phyloP scores from a whole-genome alignment of 2,797 vertebrate genomes.

The Pogonophryne albipinna region DNA sequence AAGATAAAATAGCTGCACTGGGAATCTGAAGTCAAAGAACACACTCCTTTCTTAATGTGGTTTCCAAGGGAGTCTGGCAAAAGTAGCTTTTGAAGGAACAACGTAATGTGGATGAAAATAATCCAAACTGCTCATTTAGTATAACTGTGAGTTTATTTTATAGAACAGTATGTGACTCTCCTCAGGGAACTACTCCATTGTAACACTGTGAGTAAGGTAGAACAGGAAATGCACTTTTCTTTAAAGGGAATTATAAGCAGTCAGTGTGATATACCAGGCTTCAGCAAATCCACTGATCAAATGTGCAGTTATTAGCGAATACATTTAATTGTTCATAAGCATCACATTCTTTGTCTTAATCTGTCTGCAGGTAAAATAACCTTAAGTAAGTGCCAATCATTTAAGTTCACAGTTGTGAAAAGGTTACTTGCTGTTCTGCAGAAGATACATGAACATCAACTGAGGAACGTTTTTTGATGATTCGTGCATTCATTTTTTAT shows the following conservation, averaged over 20 bases:
- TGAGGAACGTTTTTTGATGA: constrained; percentile 18
- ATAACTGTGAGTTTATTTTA: constrained; percentile 11
- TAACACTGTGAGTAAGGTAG: constrained; percentile 1
- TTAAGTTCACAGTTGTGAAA: neutral
- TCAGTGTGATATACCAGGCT: neutral
- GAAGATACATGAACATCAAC: constrained; percentile 5
- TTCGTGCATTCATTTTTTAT: constrained; percentile 32
- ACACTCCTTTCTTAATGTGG: neutral
- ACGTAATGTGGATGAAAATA: neutral
- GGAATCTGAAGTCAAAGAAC: neutral
- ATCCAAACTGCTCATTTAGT: neutral
- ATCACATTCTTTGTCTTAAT: neutral
- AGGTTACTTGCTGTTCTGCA: neutral
- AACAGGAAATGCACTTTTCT: neutral
- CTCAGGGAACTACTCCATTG: neutral
- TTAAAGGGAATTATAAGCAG: neutral
- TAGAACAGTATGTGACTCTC: neutral
- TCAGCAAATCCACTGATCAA: neutral
- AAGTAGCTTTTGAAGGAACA: constrained; percentile 5
- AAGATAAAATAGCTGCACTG: neutral
- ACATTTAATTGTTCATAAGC: neutral
- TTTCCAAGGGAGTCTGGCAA: neutral
- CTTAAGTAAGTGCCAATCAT: neutral
- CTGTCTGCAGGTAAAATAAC: neutral
- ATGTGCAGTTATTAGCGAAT: neutral